phyloP scores from a whole-genome alignment of 2,888 invertebrate species.

The Choristoneura rosaceana region DNA sequence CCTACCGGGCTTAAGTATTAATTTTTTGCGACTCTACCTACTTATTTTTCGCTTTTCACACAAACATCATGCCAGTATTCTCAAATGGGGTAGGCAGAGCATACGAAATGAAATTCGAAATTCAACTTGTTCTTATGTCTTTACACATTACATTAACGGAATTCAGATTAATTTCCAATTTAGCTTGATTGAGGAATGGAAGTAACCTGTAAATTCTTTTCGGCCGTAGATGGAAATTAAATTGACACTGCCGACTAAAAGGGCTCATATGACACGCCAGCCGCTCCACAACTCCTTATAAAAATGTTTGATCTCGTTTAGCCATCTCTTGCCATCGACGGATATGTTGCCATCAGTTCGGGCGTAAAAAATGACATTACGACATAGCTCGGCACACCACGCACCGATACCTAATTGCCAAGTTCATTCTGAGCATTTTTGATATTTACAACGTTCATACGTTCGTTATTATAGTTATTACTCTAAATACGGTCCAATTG shows the following conservation, averaged over 20 bases:
- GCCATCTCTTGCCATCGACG: slow-evolving; percentile 42
- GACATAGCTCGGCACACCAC: slow-evolving; percentile 25
- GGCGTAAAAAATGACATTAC: slow-evolving; percentile 44
- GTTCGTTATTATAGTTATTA: too few relatives aligned
- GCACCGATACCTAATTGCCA: slow-evolving; percentile 7
- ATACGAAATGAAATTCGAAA: neutral
- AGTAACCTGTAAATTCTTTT: slow-evolving; percentile 9
- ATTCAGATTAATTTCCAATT: slow-evolving; percentile 30
- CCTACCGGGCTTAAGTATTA: too few relatives aligned
- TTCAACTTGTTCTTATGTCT: neutral
- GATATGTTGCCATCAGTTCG: slow-evolving; percentile 44
- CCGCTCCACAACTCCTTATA: slow-evolving; percentile 44
- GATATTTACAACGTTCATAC: neutral
- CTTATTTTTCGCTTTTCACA: too few relatives aligned
- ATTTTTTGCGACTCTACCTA: too few relatives aligned
- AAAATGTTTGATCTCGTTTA: slow-evolving; percentile 44
- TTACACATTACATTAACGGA: slow-evolving; percentile 1
- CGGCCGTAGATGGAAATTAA: slow-evolving; percentile 38
- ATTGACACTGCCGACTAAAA: slow-evolving; percentile 42
- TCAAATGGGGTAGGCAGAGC: too few relatives aligned
- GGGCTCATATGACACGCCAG: slow-evolving; percentile 40
- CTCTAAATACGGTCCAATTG: slow-evolving; percentile 22
- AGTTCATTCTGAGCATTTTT: slow-evolving; percentile 13
- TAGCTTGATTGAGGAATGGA: slow-evolving; percentile 29
- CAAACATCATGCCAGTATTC: too few relatives aligned